Percentiles rank a stretch among this genome's conserved stretches.
Conservation (phyloP, 2,888 invertebrate species). For the Callyntrura sp. region DNA sequence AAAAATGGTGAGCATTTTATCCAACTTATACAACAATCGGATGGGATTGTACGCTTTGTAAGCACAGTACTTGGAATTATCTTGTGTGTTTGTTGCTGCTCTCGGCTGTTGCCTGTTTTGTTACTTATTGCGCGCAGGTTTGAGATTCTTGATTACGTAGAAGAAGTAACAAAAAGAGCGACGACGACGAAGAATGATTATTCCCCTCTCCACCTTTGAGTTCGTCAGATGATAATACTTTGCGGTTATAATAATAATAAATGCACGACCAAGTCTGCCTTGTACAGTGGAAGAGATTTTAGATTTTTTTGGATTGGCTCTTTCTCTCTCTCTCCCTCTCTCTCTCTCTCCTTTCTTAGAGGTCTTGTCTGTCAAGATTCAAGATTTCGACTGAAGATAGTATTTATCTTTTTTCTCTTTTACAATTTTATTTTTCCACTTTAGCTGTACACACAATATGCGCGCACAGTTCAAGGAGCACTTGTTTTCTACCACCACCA, state of each 20-base stretch:
- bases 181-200: conserved; percentile 20
- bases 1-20: background rate
- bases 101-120: conserved; percentile 26
- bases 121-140: conserved; percentile 22
- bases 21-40: conserved; percentile 42
- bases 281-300: conserved; percentile 2
- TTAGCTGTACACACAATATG: conserved; percentile 12
- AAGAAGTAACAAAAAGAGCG: conserved; percentile 33
- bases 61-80: conserved; percentile 31
- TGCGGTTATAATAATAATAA: conserved; percentile 47
- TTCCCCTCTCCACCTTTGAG: conserved; percentile 31
- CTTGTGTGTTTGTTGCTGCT: conserved; percentile 11
- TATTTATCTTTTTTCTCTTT: conserved; percentile 55
- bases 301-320: conserved; percentile 22
- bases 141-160: conserved; percentile 46
- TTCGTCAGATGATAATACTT: conserved; percentile 2
- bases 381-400: conserved; percentile 76
- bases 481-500: conserved; percentile 35
- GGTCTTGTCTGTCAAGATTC: conserved; percentile 75
- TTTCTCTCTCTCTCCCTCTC: no score
- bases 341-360: background rate
- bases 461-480: conserved; percentile 65
- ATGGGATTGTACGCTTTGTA: background rate
- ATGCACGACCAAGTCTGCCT: conserved; percentile 34
- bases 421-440: conserved; percentile 57